A percentile compares a stretch with the other conserved stretches of the same genome.
Conservation (phyloP, 2,888 invertebrate species). For the Morpho achilles region DNA sequence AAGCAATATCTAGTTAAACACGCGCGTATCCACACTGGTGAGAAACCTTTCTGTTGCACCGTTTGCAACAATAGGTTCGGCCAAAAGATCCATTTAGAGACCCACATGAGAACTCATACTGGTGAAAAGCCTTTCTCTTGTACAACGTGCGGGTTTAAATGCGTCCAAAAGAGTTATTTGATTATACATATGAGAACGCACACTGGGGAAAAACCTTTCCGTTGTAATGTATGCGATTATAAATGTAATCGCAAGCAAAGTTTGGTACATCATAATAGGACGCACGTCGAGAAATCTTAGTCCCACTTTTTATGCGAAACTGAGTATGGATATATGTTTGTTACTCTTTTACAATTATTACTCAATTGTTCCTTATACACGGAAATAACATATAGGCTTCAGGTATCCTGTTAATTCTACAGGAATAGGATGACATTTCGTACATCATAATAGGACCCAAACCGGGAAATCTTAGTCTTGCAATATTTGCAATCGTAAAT, state of each 20-base stretch:
- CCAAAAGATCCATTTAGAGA: not conserved
- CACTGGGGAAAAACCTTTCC: not conserved
- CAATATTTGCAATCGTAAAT: no score
- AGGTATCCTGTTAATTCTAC: no score
- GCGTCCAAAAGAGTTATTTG: not conserved
- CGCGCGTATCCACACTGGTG: constrained; percentile 1
- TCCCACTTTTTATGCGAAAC: no score
- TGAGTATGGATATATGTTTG: no score
- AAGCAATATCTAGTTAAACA: not conserved
- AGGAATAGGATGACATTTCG: no score
- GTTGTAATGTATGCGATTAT: not conserved
- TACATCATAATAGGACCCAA: no score
- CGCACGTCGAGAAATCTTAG: not conserved
- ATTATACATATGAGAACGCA: not conserved
- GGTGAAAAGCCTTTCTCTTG: not conserved
- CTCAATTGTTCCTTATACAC: no score
- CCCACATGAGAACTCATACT: not conserved
- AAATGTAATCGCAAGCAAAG: not conserved
- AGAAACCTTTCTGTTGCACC: not conserved
- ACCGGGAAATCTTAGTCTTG: no score
- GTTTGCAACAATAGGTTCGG: no score
- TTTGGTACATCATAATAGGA: not conserved
- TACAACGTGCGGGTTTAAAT: not conserved
- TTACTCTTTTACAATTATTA: no score
- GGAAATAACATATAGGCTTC: no score